Base-by-base conservation (phyloP, 2,888 invertebrate species). In the Pseudolycoriella hygida region DNA sequence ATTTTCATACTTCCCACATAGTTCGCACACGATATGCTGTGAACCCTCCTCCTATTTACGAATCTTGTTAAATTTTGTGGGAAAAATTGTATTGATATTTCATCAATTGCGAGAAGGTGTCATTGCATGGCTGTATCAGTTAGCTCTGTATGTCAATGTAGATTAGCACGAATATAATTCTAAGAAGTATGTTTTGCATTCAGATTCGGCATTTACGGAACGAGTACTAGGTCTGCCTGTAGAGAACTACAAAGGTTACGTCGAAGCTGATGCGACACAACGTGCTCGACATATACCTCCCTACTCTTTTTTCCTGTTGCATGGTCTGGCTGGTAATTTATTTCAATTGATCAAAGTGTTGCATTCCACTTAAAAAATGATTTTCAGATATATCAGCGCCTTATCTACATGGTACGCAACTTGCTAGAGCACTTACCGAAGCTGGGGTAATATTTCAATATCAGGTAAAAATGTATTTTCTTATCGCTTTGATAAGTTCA, bases 161-260 rank as follows among this genome's bases (percentile, higher is more conserved):
- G n/a, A n/a, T n/a, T n/a, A n/a, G n/a, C n/a, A n/a, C n/a, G n/a
- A n/a, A n/a, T n/a, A n/a, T n/a, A n/a, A n/a, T n/a, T n/a, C n/a
- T n/a, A n/a, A n/a, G n/a, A n/a, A n/a, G n/a, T n/a, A n/a, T n/a
- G n/a, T n/a, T n/a, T n/a, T n/a, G n/a, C n/a, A n/a, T n/a, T n/a
- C 62, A 94, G 93, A 94, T 67, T 89, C 92, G 19, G 90, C 88
- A 4, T 94, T 94, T 62, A 92, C 94, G 74, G 94, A 96, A 69
- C 76, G 92, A 49, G 82, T 92, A 55, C 75, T 96, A 56, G 93
- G 93, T 34, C 71, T 81, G 53, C 89, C 90, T 46, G 75, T 76
- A 25, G 88, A 89, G 59, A 88, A 93, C 67, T 81, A 81, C 66
- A 81, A 84, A 59, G 85, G 86, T 46, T 92, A 92, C 67, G 89